Percentiles rank a stretch among this genome's conserved stretches.
Evolutionary conservation across 2,888 invertebrate species (phyloP).

Genomic region (Galerucella calmariensis): DNA sequence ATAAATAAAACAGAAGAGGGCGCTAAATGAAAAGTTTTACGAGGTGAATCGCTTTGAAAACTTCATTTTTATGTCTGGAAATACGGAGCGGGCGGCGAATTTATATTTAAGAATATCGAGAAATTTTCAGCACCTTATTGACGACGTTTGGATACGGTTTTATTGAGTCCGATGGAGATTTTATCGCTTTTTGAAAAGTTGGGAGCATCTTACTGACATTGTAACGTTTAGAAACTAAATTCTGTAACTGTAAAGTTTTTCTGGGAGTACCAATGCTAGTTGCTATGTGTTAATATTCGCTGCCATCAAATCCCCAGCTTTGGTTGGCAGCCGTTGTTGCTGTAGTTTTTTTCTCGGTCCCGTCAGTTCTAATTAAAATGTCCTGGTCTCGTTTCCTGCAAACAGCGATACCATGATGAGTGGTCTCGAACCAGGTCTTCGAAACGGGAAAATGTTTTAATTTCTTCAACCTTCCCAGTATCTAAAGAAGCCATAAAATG

Average conservation of each 20-base stretch:
- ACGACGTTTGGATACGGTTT: background rate
- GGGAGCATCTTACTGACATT: background rate
- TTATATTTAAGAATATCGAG: constrained; percentile 12
- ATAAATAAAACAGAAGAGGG: constrained; percentile 44
- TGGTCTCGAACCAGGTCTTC: no score
- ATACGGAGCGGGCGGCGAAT: background rate
- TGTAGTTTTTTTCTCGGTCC: no score
- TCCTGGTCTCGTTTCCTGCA: no score
- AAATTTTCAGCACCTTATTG: constrained; percentile 6
- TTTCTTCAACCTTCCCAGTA: no score
- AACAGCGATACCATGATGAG: no score
- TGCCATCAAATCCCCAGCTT: no score
- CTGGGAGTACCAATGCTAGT: no score
- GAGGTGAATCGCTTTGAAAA: background rate
- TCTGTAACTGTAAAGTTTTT: background rate
- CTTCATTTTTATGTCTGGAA: constrained; percentile 21
- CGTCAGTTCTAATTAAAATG: no score
- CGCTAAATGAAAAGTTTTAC: constrained; percentile 42
- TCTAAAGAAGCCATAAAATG: no score
- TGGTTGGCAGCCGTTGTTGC: no score
- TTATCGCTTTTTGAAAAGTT: constrained; percentile 3
- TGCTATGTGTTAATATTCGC: no score
- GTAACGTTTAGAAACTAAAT: background rate
- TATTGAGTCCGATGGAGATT: background rate
- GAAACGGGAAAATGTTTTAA: no score